Conservation (phyloP, 2,888 invertebrate genomes). For the Drosophila pseudotalamancana region DNA sequence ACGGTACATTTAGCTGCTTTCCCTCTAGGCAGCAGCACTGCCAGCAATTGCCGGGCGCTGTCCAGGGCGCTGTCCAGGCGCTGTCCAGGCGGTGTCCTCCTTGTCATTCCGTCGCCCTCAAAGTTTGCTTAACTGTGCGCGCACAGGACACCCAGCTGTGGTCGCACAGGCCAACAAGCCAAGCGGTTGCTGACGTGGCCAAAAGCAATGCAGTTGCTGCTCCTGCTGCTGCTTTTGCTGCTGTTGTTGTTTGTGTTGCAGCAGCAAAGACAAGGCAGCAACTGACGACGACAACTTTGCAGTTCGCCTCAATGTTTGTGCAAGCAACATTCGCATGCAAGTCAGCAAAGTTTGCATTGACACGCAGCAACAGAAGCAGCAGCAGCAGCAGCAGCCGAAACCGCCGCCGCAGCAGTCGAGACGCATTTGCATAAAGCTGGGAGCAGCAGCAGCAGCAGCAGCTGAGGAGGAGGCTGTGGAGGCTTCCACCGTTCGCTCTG, state of each 20-base stretch:
- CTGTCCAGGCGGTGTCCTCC: constrained; percentile 28
- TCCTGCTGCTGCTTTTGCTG: constrained; percentile 41
- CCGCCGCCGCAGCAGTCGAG: constrained; percentile 39
- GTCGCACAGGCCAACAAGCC: constrained; percentile 74
- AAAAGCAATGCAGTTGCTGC: constrained; percentile 30
- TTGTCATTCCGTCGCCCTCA: constrained; percentile 53
- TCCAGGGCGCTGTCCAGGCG: constrained; percentile 17
- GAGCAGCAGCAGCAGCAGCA: constrained; percentile 9
- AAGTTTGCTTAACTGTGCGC: constrained; percentile 78
- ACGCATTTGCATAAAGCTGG: constrained; percentile 83
- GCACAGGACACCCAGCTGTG: constrained; percentile 76
- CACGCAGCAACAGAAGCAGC: constrained; percentile 76
- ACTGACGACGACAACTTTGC: constrained; percentile 72
- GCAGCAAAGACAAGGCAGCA: constrained; percentile 48
- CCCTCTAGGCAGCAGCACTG: constrained; percentile 16
- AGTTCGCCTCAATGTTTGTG: constrained; percentile 82
- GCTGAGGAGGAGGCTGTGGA: constrained; percentile 22
- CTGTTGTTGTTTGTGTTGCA: constrained; percentile 68
- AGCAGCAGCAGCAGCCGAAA: constrained; percentile 35
- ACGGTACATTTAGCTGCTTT: constrained; percentile 7
- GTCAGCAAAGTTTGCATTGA: constrained; percentile 82
- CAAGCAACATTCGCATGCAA: constrained; percentile 82
- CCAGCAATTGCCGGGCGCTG: constrained; percentile 16
- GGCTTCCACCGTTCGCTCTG: constrained; percentile 62
- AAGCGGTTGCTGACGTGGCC: constrained; percentile 52